Base-by-base conservation (phyloP, 2,797 vertebrate species). In the Tiaroga cobitis region DNA sequence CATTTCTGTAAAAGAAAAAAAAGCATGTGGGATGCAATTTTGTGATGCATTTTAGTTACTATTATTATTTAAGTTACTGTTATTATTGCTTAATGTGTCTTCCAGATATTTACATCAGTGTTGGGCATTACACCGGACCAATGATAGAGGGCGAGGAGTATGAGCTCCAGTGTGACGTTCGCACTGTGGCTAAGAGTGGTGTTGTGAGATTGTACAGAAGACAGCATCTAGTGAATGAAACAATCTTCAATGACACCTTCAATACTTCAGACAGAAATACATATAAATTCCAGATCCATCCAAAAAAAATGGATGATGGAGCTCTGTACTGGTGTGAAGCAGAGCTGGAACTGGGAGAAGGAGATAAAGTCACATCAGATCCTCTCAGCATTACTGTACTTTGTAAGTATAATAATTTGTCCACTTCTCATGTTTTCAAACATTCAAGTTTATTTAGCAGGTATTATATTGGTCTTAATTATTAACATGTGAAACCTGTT, bases 161-260 rank as follows among this genome's bases (percentile, higher is more conserved):
- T 70, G 65, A 83, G 39, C 90, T 96, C 77, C 86, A 34, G 82
- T 96, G 95, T 90, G 61, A 92, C 74, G 34, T 95, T 26, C 15
- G 34, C 37, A 87, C 61, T 19, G 54, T 93, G 9, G 91, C 93
- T 69, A 32, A 59, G 41, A 77, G 41, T 6, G 21, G 95, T 7
- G 9, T 0, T 0, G 93, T 95, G 76, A 89, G 0, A 7, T 95
- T 93, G 92, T 93, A 92, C 88, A 85, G 29, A 69, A 91, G 90
- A 26, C 80, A 92, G 34, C 6, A 73, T 63, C 81, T 49, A 26
- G 3, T 89, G 0, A 19, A 8, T 5, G 5, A 0, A 24, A 29
- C 11, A 9, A 26, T 3, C n/a, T 56, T 32, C 73, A 18, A 3
- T 43, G 6, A 49, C 34, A 11, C 3, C 68, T 61, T 7, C 29